Evolutionary conservation across 2,797 vertebrate genomes (phyloP), one percentile per base, ranked within the genome.

Genomic region (Sebastes hopkinsi): DNA sequence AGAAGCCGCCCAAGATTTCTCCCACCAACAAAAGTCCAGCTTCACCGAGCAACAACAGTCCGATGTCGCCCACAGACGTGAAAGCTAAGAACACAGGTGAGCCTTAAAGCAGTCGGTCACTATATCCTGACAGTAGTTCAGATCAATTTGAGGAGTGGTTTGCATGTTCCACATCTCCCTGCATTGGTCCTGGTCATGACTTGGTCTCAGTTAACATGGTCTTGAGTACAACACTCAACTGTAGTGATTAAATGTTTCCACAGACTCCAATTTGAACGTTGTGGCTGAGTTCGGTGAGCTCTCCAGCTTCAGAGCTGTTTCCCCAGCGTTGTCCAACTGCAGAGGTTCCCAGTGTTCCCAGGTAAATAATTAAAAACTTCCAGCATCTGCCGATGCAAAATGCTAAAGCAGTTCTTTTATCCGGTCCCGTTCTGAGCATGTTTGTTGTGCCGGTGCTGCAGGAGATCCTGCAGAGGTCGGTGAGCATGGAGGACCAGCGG

Each of bases 31-130:
- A 72, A 46, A 73, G 75, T 74, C 67, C 86, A 1, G 36, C 64
- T 0, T 86, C 88, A 0, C 72, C 25, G 0, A 86, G 87, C 75
- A 93, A 92, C 72, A 94, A 88, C 0, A 16, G 52, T 29, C 86
- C 85, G 1, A 38, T 86, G 0, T 87, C 93, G 0, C 42, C 85
- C n/a, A 90, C 89, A 16, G 89, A 93, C 0, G 3, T 82, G 75
- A 98, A 98, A 67, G 93, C 96, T 61, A 96, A 96, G 69, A 98
- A 97, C 1, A 65, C 95, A 3, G 96, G 97, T 58, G 29, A 56
- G 22, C 18, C 8, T 38, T 0, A 46, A 46, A 46, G 42, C 42
- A 18, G 42, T 20, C 3, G 42, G 42, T 46, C 16, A 20, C 16
- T 46, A 46, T 46, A 46, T 46, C 42, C 42, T 46, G 42, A 18